Evolutionary conservation across 2,888 invertebrate species (phyloP).

Genomic region (Polydrusus tereticollis): DNA sequence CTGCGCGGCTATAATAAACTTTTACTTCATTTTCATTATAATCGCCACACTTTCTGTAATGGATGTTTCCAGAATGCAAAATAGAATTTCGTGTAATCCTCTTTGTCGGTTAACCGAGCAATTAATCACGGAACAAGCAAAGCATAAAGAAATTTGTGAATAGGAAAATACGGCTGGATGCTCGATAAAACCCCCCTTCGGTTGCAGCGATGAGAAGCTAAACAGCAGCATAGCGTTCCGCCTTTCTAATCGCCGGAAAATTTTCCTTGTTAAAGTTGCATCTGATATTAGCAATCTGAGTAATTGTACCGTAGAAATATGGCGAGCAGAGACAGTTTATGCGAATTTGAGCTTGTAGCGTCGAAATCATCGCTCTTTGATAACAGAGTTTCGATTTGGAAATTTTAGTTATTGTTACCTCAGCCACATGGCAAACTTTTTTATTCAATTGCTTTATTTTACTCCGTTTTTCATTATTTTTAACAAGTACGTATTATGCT

Average conservation of each 20-base stretch:
- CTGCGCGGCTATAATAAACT: conserved; percentile 20
- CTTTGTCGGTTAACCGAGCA: conserved; percentile 49
- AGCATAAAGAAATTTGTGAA: conserved; percentile 52
- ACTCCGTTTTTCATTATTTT: too few relatives aligned
- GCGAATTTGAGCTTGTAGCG: background rate
- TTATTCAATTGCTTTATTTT: too few relatives aligned
- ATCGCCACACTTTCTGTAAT: conserved; percentile 38
- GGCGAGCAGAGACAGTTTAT: background rate
- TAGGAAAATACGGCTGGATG: conserved; percentile 51
- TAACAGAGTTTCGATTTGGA: too few relatives aligned
- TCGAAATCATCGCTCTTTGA: too few relatives aligned
- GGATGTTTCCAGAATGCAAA: conserved; percentile 44
- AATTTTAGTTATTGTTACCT: too few relatives aligned
- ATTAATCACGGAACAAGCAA: conserved; percentile 51
- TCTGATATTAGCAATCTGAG: background rate
- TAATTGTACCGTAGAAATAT: background rate
- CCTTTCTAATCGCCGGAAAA: conserved; percentile 5
- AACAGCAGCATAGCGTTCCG: conserved; percentile 15
- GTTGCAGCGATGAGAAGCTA: conserved; percentile 32
- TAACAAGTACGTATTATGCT: too few relatives aligned
- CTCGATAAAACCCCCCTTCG: conserved; percentile 49
- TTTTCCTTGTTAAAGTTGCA: conserved; percentile 2
- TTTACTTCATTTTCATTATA: conserved; percentile 35
- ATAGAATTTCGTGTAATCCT: conserved; percentile 43
- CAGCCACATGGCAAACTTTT: too few relatives aligned